Percentiles rank a stretch among this genome's conserved stretches.
phyloP scores from a whole-genome alignment of 2,797 vertebrate genomes.

The Coendou prehensilis region DNA sequence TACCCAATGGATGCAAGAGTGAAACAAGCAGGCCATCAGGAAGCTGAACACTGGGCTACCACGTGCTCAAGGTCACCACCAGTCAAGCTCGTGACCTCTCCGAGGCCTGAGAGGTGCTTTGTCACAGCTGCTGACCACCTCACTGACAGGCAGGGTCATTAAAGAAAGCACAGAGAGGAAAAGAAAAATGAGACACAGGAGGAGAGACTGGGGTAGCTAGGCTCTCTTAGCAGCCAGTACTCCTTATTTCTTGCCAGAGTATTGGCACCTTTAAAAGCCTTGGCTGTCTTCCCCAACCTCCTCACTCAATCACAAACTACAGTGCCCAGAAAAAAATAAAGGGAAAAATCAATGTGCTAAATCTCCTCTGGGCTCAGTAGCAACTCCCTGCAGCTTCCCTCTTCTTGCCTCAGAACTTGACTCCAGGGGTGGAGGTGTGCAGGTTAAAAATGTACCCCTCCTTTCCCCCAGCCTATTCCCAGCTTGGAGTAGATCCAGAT shows the following conservation, averaged over 20 bases:
- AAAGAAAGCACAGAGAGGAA: conserved; percentile 60
- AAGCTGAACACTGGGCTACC: not conserved
- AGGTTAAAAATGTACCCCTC: not conserved
- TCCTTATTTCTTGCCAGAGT: conserved; percentile 79
- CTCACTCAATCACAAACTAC: conserved; percentile 81
- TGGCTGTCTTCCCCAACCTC: conserved; percentile 83
- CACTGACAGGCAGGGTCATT: conserved; percentile 53
- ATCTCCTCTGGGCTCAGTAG: conserved; percentile 38
- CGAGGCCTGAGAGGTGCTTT: not conserved
- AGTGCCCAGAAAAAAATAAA: not conserved
- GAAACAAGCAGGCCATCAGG: not conserved
- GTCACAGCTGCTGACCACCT: not conserved
- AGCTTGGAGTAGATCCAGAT: not conserved
- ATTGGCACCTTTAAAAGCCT: conserved; percentile 86
- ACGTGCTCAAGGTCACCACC: fast-evolving
- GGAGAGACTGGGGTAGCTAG: not conserved
- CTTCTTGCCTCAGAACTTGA: not conserved
- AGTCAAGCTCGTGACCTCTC: not conserved
- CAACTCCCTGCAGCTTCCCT: not conserved
- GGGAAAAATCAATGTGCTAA: conserved; percentile 66
- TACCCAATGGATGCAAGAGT: fast-evolving
- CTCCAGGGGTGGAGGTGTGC: too few species aligned
- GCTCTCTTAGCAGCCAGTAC: conserved; percentile 69
- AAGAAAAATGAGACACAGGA: conserved; percentile 70
- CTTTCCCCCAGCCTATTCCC: fast-evolving